Evolutionary conservation across 2,113 vertebrate genomes (phyloP), one percentile per base, ranked within the genome.

Genomic region (Danio rerio): DNA sequence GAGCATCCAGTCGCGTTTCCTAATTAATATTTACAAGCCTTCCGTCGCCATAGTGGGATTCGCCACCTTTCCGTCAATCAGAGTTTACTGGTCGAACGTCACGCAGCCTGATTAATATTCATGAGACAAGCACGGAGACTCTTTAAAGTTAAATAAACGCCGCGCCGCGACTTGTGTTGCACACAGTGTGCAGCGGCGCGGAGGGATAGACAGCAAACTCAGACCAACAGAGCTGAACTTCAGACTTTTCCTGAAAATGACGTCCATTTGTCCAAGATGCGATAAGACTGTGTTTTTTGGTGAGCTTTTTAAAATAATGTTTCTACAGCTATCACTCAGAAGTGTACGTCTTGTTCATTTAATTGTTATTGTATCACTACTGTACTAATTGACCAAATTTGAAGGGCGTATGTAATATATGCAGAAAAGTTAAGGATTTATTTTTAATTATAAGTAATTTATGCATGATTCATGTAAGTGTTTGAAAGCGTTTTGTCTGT

Each of bases 261-360:
- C 65, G 52, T 87, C 83, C 7, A 70, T 62, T 7, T 87, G 83
- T 58, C 86, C 84, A 15, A 66, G 86, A 58, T 87, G 86, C 58
- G 81, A 81, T 6, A 81, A 87, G 52, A 73, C 86, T 9, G 86
- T 87, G 40, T 87, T 80, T 81, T 87, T 87, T 55, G 86, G 86
- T 87, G 80, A 85, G 86, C 11, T 6, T 31, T 16, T 53, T 61
- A 18, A 71, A 5, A 76, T 7, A 31, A 31, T 3, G 31, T 31
- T 3, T 6, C 20, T 47, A 5, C 4, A 59, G 3, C 43, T 16
- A 31, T 31, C 42, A 50, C 10, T 11, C 43, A 45, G n/a, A 21
- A 10, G 13, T 65, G 2, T 13, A 20, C 16, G 15, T 3, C 12
- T 15, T 65, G 21, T 31, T 45, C 2, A 55, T 52, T 45, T 66